These are phyloP conservation scores for Drosophila cracens DNA, from an alignment of 2,888 invertebrate genomes.

Conservation along the genomic window DNA sequence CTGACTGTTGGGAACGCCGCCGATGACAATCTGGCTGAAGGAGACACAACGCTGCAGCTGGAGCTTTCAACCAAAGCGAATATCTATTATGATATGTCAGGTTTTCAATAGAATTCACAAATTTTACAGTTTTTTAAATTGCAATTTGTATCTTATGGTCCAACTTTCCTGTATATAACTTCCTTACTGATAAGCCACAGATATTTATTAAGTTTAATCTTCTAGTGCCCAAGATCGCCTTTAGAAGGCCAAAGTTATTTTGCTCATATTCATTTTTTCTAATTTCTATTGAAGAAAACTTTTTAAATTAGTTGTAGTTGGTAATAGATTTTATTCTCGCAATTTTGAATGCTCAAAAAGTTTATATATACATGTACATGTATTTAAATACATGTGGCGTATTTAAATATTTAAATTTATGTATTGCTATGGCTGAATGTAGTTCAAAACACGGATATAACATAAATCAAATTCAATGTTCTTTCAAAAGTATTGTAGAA, in stretches of 20 bases:
- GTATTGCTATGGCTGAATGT: background rate
- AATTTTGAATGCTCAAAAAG: background rate
- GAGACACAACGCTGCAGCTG: background rate
- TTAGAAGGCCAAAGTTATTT: background rate
- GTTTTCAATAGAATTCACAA: background rate
- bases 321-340: background rate
- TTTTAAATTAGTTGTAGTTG: background rate
- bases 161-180: background rate
- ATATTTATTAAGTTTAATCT: background rate
- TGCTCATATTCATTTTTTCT: background rate
- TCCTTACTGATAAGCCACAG: background rate
- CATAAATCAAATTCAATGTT: background rate
- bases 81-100: background rate
- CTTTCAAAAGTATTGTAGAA: background rate
- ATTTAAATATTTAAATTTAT: background rate
- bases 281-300: background rate
- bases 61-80: background rate
- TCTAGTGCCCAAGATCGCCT: background rate
- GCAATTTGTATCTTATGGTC: background rate
- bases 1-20: background rate
- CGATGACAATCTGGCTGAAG: constrained; percentile 11
- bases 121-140: background rate
- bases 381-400: too few species aligned
- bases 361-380: too few species aligned
- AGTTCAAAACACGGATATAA: background rate